Evolutionary conservation across 92 coral and sea anemone species (phyloP), one percentile per base, ranked within the genome.

Genomic region (Montipora capitata): DNA sequence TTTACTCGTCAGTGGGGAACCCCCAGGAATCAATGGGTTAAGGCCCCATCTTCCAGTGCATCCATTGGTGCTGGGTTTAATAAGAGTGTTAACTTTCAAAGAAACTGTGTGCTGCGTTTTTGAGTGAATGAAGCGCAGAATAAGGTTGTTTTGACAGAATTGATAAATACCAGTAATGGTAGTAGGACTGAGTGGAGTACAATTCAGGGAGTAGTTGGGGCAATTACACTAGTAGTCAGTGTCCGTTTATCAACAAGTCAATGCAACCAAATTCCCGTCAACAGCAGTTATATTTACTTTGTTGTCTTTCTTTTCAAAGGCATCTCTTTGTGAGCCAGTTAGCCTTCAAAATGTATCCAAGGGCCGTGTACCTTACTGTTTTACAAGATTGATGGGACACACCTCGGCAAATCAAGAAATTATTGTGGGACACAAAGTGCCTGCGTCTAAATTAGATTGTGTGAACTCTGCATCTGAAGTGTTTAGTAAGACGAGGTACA

Each of bases 361-460:
- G 83, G 96, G 96, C 13, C 87, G 86, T 9, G 90, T 94, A 16
- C 94, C 97, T 2, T 98, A 98, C 68, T 92, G 96, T 40, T 94
- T 98, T 71, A 95, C 99, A 16, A 93, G 98, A 73, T 88, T 96
- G 64, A 87, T 91, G 91, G 96, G 98, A 57, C 98, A 96, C 82
- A 79, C 96, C 4, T 85, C 92, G 5, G 88, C 92, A 18, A 93
- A 96, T 87, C 98, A 98, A 74, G 96, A 96, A 38, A 83, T 98
- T 16, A 88, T 98, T 15, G 92, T 98, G 92, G 99, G 99, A 27
- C 94, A 91, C 79, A 85, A 94, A 45, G 83, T 95, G n/a, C 92
- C 96, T 0, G 27, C 81, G 2, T 91, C 95, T 9, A 85, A 86
- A 35, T 72, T 79, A 52, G 86, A 86, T 66, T 91, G 92, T 81